Base-by-base conservation (phyloP, 2,113 vertebrate genomes). In the Labeo rohita region DNA sequence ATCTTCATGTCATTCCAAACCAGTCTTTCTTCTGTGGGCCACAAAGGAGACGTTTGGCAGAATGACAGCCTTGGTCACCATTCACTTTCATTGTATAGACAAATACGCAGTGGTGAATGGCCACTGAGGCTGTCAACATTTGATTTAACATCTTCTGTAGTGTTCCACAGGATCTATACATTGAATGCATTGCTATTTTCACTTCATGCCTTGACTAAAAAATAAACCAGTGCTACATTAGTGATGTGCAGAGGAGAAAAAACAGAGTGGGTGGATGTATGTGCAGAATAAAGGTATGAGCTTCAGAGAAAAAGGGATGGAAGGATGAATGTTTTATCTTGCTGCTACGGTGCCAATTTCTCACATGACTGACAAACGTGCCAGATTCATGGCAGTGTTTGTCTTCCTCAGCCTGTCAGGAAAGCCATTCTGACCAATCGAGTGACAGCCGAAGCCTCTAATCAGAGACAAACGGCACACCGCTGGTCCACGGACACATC, bases 381-480 rank as follows among this genome's bases (percentile, higher is more conserved):
- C 4, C 52, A 52, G 83, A 83, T 89, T 89, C 79, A 85, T 86
- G 76, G 77, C 59, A 43, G 77, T 83, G 85, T 83, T 85, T 87
- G 63, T 83, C 86, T 85, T 87, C 85, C 63, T 83, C 52, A 80
- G 85, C 85, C 73, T 76, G 50, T 68, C 75, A 81, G 47, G 52
- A 87, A 85, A 87, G 54, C 80, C 73, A 85, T 89, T 85, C 66
- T 63, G 88, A 85, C 86, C 88, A 87, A 85, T 89, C 83, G 72
- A 85, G 83, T 87, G 86, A 87, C 73, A 83, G 86, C 28, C 83
- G 63, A 89, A 80, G 77, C 84, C 84, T 87, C 83, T 77, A 85
- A 87, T 87, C 86, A 59, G 79, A 79, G 86, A 89, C 88, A 83
- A 83, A 86, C 77, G 65, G 68, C 85, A 50, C 74, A 76, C 68